These are phyloP conservation scores for Cephus runcator DNA, from an alignment of 2,888 invertebrate species.

Conservation along the genomic window DNA sequence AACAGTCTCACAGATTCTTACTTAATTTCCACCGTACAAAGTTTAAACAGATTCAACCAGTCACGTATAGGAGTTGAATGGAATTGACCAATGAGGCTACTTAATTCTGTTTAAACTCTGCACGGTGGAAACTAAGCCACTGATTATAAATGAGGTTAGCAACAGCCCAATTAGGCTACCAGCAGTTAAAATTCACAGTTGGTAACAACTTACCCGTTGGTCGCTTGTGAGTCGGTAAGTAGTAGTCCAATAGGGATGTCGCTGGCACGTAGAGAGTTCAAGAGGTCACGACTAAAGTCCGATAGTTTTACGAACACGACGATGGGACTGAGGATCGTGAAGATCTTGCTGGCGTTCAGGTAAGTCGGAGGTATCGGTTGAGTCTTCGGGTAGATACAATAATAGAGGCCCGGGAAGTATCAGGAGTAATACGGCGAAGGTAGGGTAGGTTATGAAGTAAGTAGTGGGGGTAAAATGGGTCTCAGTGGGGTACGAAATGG, in stretches of 20 bases:
- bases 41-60: too few species aligned
- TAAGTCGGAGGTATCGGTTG: neutral
- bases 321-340: neutral
- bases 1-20: neutral
- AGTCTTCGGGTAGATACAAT: neutral
- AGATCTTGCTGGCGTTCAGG: neutral
- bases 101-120: too few species aligned
- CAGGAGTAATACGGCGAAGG: neutral
- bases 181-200: neutral
- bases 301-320: neutral
- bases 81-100: too few species aligned
- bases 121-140: too few species aligned
- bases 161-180: neutral
- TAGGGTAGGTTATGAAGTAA: neutral
- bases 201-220: neutral
- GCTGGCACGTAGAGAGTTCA: neutral
- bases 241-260: neutral
- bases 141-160: neutral
- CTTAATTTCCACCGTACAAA: too few species aligned
- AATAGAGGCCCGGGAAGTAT: neutral
- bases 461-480: neutral
- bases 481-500: neutral
- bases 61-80: too few species aligned
- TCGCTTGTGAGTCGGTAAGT: neutral
- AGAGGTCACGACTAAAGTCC: neutral